A percentile compares a stretch with the other conserved stretches of the same genome.
Evolutionary conservation across 2,888 invertebrate genomes (phyloP).

Genomic region (Pandemis heparana): DNA sequence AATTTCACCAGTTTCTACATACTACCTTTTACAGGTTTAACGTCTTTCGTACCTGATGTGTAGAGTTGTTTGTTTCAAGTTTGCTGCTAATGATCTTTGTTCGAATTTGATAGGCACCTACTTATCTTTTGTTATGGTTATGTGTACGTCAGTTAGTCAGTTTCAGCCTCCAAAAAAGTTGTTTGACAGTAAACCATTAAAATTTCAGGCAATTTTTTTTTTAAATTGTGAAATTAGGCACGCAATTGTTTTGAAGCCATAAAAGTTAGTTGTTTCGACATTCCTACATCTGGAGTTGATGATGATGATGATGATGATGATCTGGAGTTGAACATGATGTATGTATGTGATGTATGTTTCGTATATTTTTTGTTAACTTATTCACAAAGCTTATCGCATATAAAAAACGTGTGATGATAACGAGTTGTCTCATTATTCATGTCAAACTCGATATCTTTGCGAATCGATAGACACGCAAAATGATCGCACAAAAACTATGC

Average conservation of each 20-base stretch:
- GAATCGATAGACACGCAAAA: slow-evolving; percentile 32
- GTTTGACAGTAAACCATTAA: not conserved
- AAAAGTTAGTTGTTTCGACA: not conserved
- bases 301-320: too few species aligned
- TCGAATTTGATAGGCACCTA: not conserved
- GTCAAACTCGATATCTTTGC: slow-evolving; percentile 33
- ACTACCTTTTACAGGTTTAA: slow-evolving; percentile 13
- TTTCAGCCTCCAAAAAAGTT: not conserved
- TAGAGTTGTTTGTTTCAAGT: not conserved
- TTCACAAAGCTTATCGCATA: slow-evolving; percentile 19
- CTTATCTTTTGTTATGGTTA: too few species aligned
- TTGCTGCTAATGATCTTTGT: not conserved
- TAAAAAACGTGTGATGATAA: slow-evolving; percentile 24
- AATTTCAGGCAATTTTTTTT: not conserved
- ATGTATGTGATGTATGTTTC: not conserved
- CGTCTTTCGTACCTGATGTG: not conserved
- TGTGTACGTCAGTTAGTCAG: not conserved
- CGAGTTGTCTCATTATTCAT: slow-evolving; percentile 27
- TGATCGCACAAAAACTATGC: slow-evolving; percentile 21
- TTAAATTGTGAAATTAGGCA: not conserved
- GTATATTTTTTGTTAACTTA: not conserved
- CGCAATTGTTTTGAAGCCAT: not conserved
- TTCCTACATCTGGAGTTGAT: not conserved
- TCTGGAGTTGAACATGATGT: not conserved
- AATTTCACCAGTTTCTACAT: slow-evolving; percentile 29